Evolutionary conservation across 2,113 vertebrate species (phyloP).

Genomic region (Nanorana parkeri): DNA sequence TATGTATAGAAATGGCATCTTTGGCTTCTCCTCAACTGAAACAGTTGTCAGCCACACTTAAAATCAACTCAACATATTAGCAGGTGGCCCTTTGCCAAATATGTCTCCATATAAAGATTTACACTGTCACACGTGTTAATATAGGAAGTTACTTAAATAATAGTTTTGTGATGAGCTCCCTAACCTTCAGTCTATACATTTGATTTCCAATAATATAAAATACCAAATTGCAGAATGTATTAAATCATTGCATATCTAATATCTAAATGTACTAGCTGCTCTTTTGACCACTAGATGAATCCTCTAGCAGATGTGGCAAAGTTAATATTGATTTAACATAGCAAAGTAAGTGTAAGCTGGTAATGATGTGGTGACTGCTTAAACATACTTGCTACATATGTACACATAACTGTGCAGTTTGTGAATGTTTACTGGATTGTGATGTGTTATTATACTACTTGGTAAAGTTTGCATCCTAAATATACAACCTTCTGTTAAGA

Average conservation of each 20-base stretch:
- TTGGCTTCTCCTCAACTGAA: conserved; percentile 49
- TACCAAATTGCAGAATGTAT: too few relatives aligned
- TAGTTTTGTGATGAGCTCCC: too few relatives aligned
- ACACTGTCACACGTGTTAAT: not conserved
- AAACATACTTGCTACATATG: not conserved
- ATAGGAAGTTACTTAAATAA: too few relatives aligned
- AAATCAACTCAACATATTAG: conserved; percentile 74
- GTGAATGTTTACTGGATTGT: not conserved
- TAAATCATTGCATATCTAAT: too few relatives aligned
- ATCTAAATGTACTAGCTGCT: too few relatives aligned
- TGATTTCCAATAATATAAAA: too few relatives aligned
- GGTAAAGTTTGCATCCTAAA: too few relatives aligned
- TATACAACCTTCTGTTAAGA: too few relatives aligned
- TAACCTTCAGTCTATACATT: too few relatives aligned
- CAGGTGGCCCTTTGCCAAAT: conserved; percentile 76
- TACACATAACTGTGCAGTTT: too few relatives aligned
- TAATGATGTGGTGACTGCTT: not conserved
- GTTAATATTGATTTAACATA: conserved; percentile 7
- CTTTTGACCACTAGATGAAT: not conserved
- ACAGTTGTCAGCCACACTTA: conserved; percentile 70
- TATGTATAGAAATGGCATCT: conserved; percentile 42
- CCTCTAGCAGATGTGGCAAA: not conserved
- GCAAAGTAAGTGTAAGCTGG: not conserved
- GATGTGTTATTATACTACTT: not conserved
- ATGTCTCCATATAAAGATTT: conserved; percentile 74